Evolutionary conservation across 2,113 vertebrate genomes (phyloP).

Genomic region (Xyrauchen texanus): DNA sequence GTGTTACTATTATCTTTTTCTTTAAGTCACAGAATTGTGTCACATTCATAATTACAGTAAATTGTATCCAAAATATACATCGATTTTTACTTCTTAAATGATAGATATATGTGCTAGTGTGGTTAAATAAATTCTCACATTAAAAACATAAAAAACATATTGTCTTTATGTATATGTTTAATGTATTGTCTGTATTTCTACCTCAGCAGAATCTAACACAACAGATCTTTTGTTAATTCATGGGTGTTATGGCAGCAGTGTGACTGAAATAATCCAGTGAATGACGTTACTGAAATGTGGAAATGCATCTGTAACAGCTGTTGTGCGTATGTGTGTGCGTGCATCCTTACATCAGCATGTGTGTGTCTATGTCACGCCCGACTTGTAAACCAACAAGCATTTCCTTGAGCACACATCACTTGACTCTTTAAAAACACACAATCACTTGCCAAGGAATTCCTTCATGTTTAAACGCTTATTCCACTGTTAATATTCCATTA

Average conservation of each 20-base stretch:
- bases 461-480: not conserved
- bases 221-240: not conserved
- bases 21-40: no score
- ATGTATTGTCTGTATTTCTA: not conserved
- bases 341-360: not conserved
- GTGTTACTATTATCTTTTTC: no score
- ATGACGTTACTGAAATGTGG: not conserved
- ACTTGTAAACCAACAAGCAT: conserved; percentile 3
- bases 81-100: no score
- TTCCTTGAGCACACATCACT: conserved; percentile 12
- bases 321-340: not conserved
- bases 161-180: no score
- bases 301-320: not conserved
- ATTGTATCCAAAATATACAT: no score
- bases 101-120: not conserved
- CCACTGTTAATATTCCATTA: not conserved
- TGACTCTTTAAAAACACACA: not conserved
- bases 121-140: not conserved
- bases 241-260: not conserved
- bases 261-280: not conserved
- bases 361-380: conserved; percentile 1
- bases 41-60: no score
- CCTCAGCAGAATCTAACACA: not conserved
- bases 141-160: not conserved
- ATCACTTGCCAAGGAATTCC: not conserved